Evolutionary conservation across 2,113 vertebrate genomes (phyloP).

Genomic region (Sorex araneus): DNA sequence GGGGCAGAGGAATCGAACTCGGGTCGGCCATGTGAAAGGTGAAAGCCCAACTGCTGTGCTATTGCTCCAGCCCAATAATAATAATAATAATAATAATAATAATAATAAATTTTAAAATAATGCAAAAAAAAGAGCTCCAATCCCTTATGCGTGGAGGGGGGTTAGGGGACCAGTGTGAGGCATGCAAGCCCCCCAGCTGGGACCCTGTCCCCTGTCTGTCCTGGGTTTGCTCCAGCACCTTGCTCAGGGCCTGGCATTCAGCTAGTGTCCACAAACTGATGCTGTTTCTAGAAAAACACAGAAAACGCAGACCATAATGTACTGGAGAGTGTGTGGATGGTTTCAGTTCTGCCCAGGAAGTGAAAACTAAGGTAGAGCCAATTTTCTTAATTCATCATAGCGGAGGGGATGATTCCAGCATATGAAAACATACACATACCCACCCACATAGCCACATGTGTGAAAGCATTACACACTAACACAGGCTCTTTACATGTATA

Average conservation of each 20-base stretch:
- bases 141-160: no score
- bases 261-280: no score
- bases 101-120: no score
- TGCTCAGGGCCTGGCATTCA: no score
- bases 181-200: no score
- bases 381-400: neutral
- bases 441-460: no score
- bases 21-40: no score
- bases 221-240: fast-evolving
- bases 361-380: neutral
- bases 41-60: no score
- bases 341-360: neutral
- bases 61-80: no score
- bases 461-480: neutral
- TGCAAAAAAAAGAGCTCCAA: neutral
- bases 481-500: neutral
- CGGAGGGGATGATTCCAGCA: neutral
- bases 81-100: no score
- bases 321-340: neutral
- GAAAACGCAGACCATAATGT: neutral
- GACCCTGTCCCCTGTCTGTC: neutral
- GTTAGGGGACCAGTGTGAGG: no score
- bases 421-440: neutral
- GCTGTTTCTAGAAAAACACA: neutral
- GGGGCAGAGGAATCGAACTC: no score